Evolutionary conservation across 2,113 vertebrate genomes (phyloP).

Genomic region (Paedocypris sp.): DNA sequence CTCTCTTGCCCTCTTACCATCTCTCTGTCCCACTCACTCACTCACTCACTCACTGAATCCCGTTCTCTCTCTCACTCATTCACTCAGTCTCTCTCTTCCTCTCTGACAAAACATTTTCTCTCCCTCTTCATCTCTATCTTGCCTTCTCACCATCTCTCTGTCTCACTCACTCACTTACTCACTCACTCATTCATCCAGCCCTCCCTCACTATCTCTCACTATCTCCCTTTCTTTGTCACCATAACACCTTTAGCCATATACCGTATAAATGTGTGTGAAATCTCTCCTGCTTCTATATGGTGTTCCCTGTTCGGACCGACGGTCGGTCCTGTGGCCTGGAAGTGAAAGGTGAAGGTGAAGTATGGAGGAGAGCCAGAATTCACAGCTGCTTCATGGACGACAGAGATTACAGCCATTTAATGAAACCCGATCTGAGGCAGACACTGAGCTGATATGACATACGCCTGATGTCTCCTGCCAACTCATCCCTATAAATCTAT

Average conservation of each 20-base stretch:
- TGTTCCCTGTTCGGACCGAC: too few relatives aligned
- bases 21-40: background rate
- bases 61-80: too few relatives aligned
- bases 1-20: background rate
- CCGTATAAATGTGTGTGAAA: too few relatives aligned
- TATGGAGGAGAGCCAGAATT: slow-evolving; percentile 15
- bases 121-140: too few relatives aligned
- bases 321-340: background rate
- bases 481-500: slow-evolving; percentile 24
- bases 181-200: background rate
- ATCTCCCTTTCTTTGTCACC: background rate
- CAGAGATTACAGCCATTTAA: slow-evolving; percentile 17
- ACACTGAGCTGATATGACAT: slow-evolving; percentile 13
- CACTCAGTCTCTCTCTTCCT: too few relatives aligned
- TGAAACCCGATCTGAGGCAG: slow-evolving; percentile 16
- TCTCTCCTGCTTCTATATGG: too few relatives aligned
- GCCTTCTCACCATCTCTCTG: too few relatives aligned
- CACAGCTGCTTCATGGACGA: slow-evolving; percentile 22
- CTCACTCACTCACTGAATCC: too few relatives aligned
- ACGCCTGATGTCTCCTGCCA: slow-evolving; percentile 5
- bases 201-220: background rate
- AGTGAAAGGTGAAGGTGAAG: slow-evolving; percentile 8
- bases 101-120: too few relatives aligned
- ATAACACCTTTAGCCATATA: slow-evolving; percentile 5
- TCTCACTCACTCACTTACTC: background rate